Base-by-base conservation (phyloP, 2,113 vertebrate genomes). In the Rhabdomys dilectus region DNA sequence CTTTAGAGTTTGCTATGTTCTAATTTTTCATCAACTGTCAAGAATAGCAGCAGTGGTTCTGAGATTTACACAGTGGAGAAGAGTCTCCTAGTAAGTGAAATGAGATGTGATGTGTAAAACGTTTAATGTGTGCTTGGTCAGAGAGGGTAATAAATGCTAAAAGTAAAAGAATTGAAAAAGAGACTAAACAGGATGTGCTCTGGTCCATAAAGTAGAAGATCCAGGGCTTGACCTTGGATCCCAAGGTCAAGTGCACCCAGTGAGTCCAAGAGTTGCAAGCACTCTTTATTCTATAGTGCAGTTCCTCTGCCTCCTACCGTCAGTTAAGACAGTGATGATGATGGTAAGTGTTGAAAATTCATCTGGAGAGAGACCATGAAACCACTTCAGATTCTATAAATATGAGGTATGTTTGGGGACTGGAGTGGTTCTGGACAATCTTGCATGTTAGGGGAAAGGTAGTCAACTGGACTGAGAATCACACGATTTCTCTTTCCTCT, bases 91-190 rank as follows among this genome's bases (percentile, higher is more conserved):
- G 16, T 62, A 72, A 77, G 87, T 89, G 90, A 94, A 89, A 13
- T 77, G 53, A 95, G 39, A 34, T 81, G 22, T 56, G 81, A 34
- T 0, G 72, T 60, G 70, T 39, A 73, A 94, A 81, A 82, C 70
- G 39, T 73, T 95, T 93, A 92, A 89, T 39, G 42, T 91, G 10
- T 26, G 6, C 68, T 53, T 95, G n/a, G 42, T 94, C 21, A 76
- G 62, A 96, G 58, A 86, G 91, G 58, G 92, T 45, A 94, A 90
- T 96, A 93, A 88, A 92, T 85, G 78, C 68, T 96, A 48, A 31
- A 84, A 89, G 51, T 34, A 53, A 93, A 70, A 92, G 70, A 76
- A 60, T 94, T 51, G 68, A 12, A 64, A 80, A 58, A 93, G n/a
- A 92, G 56, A 80, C 64, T 89, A 76, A 91, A 81, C 1, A 72